These are phyloP conservation scores for Himalopsyche japonica DNA, from an alignment of 2,888 invertebrate genomes.

Conservation along the genomic window DNA sequence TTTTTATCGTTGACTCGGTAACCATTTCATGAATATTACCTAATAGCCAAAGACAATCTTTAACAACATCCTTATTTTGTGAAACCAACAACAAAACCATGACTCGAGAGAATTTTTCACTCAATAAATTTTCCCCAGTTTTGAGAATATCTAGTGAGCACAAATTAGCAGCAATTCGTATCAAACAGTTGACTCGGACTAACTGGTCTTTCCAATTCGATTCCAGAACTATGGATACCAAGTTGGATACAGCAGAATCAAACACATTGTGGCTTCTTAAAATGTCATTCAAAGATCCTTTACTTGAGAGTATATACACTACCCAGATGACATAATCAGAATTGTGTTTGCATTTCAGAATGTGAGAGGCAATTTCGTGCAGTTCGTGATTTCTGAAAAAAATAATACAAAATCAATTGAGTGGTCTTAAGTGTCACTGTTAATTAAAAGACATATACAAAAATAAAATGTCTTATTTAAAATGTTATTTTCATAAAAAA, in stretches of 20 bases:
- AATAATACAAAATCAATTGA: background rate
- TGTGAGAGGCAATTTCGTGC: background rate
- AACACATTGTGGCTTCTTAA: conserved; percentile 2
- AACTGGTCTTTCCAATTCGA: conserved; percentile 6
- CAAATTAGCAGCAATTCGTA: conserved; percentile 31
- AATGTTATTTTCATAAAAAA: too few relatives aligned
- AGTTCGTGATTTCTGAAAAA: background rate
- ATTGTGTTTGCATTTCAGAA: background rate
- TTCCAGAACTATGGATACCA: background rate
- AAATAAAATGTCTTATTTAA: too few relatives aligned
- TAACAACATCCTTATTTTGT: conserved; percentile 2
- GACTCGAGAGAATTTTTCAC: background rate
- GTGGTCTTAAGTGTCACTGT: too few relatives aligned
- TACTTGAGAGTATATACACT: conserved; percentile 5
- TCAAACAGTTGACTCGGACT: conserved; percentile 3
- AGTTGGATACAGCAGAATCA: background rate
- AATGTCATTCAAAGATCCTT: background rate
- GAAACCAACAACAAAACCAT: background rate
- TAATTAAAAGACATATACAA: too few relatives aligned
- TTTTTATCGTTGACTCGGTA: background rate
- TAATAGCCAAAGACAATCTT: conserved; percentile 24
- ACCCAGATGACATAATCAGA: conserved; percentile 15
- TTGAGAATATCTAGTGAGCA: background rate
- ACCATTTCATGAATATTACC: conserved; percentile 9
- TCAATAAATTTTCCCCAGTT: background rate